phyloP scores from a whole-genome alignment of 2,113 vertebrate species.

The Addax nasomaculatus region DNA sequence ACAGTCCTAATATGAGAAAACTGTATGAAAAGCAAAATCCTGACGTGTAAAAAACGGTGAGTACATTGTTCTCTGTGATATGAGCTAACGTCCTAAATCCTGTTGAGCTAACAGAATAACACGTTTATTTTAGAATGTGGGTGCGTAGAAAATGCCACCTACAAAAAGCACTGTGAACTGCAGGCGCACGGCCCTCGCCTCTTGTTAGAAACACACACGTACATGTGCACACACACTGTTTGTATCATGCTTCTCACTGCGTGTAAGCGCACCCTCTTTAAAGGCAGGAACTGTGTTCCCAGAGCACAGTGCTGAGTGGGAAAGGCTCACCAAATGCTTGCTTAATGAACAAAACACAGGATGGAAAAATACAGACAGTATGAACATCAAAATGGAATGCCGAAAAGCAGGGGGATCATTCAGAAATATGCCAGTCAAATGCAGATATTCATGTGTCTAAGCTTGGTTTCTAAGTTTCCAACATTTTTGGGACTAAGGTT shows the following conservation, averaged over 20 bases:
- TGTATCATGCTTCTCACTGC: neutral
- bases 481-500: neutral
- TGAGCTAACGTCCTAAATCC: neutral
- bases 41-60: neutral
- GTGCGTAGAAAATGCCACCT: neutral
- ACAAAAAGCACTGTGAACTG: neutral
- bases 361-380: neutral
- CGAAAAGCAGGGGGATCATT: neutral
- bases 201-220: fast-evolving
- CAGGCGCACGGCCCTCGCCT: fast-evolving
- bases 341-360: neutral
- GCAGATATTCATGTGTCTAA: neutral
- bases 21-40: neutral
- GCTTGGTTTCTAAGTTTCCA: neutral
- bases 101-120: neutral
- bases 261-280: fast-evolving
- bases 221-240: no score
- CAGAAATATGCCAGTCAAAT: neutral
- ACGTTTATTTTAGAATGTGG: neutral
- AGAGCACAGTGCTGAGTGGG: no score
- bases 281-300: neutral
- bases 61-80: neutral
- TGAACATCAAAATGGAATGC: neutral
- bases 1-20: neutral
- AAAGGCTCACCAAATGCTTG: neutral